These are phyloP conservation scores for Mormyrus proboscirostris DNA, from an alignment of 2,797 vertebrate species.

Conservation along the genomic window DNA sequence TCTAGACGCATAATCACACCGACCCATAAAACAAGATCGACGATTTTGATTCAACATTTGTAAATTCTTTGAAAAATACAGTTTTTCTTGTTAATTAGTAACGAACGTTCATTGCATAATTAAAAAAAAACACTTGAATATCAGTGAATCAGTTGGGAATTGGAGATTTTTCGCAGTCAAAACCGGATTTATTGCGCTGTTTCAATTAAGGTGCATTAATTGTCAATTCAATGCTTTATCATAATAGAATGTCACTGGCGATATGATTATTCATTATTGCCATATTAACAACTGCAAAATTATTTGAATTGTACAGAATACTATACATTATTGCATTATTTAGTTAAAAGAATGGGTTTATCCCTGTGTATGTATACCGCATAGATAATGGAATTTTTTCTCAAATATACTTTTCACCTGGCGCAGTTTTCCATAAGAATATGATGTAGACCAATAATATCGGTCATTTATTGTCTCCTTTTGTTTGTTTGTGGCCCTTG, in stretches of 20 bases:
- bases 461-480: neutral
- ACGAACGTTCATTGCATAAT: neutral
- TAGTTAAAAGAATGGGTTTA: neutral
- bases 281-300: neutral
- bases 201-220: neutral
- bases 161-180: neutral
- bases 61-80: neutral
- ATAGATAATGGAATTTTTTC: neutral
- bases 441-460: neutral
- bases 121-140: neutral
- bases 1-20: neutral
- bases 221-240: neutral
- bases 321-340: neutral
- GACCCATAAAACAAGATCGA: neutral
- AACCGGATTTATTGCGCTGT: neutral
- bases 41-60: neutral
- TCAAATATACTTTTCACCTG: neutral
- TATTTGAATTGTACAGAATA: neutral
- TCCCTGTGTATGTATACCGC: neutral
- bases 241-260: neutral
- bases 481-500: neutral
- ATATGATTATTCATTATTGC: neutral
- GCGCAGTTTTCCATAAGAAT: neutral
- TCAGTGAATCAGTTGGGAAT: neutral
- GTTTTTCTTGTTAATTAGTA: neutral